Evolutionary conservation across 1,140 invertebrate species (phyloP).

Genomic region (Meteorus sp.): DNA sequence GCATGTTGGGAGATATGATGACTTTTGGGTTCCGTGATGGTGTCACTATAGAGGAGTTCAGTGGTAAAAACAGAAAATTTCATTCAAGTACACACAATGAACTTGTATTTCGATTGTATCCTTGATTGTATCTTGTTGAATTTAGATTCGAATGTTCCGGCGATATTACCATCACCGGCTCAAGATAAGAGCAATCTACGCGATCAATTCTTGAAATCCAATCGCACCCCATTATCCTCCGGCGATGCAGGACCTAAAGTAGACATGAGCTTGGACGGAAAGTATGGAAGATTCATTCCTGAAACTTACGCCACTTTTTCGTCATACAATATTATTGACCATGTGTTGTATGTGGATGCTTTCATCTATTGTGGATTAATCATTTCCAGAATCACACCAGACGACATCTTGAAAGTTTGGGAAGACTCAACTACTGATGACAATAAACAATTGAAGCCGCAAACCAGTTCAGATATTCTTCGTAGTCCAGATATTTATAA

Average conservation of each 20-base stretch:
- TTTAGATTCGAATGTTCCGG: constrained; percentile 13
- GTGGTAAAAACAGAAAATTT: constrained; percentile 1
- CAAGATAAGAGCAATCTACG: constrained; percentile 38
- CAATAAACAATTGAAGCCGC: not conserved
- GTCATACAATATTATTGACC: not conserved
- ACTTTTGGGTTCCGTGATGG: constrained; percentile 20
- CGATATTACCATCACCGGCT: constrained; percentile 27
- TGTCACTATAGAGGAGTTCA: not conserved
- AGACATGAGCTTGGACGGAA: constrained; percentile 60
- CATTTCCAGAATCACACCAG: constrained; percentile 45
- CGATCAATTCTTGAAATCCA: constrained; percentile 55
- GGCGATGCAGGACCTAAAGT: constrained; percentile 34
- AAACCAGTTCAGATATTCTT: constrained; percentile 24
- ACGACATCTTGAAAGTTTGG: constrained; percentile 51
- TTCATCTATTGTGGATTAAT: not conserved
- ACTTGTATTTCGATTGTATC: not conserved
- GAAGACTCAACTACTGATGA: constrained; percentile 29
- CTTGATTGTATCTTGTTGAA: constrained; percentile 14
- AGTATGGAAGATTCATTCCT: constrained; percentile 50
- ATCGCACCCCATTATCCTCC: constrained; percentile 36
- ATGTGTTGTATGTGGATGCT: too few species aligned
- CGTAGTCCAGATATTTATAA: constrained; percentile 47
- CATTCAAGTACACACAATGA: not conserved
- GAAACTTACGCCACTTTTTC: constrained; percentile 10
- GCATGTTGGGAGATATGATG: constrained; percentile 37